Percentiles rank a stretch among this genome's conserved stretches.
These are phyloP conservation scores for Aphidoletes aphidimyza DNA, from an alignment of 2,888 invertebrate species.

Conservation along the genomic window DNA sequence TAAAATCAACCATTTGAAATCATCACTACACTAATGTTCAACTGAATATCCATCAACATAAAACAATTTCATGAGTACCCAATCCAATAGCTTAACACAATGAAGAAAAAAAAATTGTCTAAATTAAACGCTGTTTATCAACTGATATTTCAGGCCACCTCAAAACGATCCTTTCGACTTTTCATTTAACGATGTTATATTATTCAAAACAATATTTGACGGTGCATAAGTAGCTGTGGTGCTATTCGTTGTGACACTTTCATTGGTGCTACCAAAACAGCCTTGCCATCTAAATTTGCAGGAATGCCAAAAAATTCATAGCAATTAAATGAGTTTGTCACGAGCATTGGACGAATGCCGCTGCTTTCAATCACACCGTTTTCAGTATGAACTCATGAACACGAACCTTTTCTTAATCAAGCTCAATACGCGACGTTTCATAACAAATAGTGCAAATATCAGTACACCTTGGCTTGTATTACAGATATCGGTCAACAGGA, in stretches of 20 bases:
- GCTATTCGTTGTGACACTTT: conserved; percentile 30
- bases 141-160: too few relatives aligned
- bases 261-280: not conserved
- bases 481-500: not conserved
- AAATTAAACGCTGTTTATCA: too few relatives aligned
- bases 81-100: too few relatives aligned
- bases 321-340: not conserved
- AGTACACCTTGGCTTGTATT: not conserved
- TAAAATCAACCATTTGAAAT: too few relatives aligned
- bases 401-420: conserved; percentile 22
- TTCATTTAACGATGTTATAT: not conserved
- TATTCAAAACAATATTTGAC: not conserved
- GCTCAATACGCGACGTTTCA: not conserved
- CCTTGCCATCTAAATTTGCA: not conserved
- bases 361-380: too few relatives aligned
- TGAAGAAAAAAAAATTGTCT: too few relatives aligned
- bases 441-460: conserved; percentile 13
- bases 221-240: conserved; percentile 16
- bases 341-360: too few relatives aligned
- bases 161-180: not conserved
- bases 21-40: too few relatives aligned
- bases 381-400: too few relatives aligned
- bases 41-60: too few relatives aligned
- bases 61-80: too few relatives aligned
- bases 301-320: not conserved